Conservation (phyloP, 1,140 invertebrate species). For the Nasonia longicornis region DNA sequence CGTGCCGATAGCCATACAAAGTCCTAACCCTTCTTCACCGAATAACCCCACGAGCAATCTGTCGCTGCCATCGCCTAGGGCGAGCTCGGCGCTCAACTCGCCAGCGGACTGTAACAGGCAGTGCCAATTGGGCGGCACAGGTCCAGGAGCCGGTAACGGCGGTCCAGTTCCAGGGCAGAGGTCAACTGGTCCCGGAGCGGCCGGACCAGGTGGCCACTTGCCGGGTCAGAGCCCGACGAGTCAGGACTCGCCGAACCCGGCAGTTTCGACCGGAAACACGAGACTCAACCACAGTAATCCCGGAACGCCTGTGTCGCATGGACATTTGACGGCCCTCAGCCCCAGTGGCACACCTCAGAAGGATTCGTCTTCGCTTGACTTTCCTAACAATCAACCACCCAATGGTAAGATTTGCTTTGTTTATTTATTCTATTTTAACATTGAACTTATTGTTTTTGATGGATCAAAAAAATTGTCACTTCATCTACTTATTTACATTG, state of each 20-base stretch:
- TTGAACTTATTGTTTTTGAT: not conserved
- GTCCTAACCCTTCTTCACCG: slow-evolving; percentile 78
- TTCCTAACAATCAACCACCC: slow-evolving; percentile 62
- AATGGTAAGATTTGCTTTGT: slow-evolving; percentile 59
- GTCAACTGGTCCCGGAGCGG: slow-evolving; percentile 47
- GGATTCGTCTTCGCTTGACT: slow-evolving; percentile 63
- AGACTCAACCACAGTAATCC: slow-evolving; percentile 77
- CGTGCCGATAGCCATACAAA: slow-evolving; percentile 83
- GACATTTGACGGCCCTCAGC: slow-evolving; percentile 72
- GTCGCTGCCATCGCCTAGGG: slow-evolving; percentile 78
- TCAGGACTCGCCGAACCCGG: slow-evolving; percentile 71
- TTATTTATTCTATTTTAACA: not conserved
- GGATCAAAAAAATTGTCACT: not conserved
- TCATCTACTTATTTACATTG: not conserved
- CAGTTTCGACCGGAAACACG: slow-evolving; percentile 65
- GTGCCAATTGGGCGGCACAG: slow-evolving; percentile 64
- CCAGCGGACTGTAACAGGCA: slow-evolving; percentile 74
- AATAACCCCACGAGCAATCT: slow-evolving; percentile 79
- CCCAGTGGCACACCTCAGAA: slow-evolving; percentile 64
- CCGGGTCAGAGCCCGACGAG: slow-evolving; percentile 77
- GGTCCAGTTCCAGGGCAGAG: slow-evolving; percentile 61
- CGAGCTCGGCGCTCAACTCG: slow-evolving; percentile 78
- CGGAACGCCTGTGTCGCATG: slow-evolving; percentile 77
- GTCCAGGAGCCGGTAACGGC: slow-evolving; percentile 56
- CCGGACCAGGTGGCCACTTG: slow-evolving; percentile 61